Evolutionary conservation across 2,113 vertebrate species (phyloP).

Genomic region (Carettochelys insculpta): DNA sequence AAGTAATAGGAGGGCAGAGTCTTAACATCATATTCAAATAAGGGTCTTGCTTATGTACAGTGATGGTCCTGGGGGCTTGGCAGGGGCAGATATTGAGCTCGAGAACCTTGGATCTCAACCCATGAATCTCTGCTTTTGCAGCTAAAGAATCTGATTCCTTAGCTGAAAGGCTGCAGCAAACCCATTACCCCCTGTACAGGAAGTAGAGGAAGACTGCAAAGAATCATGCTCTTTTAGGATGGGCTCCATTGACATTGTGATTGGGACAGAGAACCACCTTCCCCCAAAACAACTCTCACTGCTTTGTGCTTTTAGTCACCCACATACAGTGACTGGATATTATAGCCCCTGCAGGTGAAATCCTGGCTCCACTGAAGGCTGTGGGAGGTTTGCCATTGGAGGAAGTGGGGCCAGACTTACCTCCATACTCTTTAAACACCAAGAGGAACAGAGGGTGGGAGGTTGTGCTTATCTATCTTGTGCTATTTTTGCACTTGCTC

Average conservation of each 20-base stretch:
- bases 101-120: not conserved
- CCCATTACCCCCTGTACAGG: not conserved
- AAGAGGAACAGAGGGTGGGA: not conserved
- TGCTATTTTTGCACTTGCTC: not conserved
- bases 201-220: not conserved
- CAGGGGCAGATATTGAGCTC: not conserved
- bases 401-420: not conserved
- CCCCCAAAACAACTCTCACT: not conserved
- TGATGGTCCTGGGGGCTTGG: not conserved
- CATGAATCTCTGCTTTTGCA: not conserved
- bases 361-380: not conserved
- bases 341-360: not conserved
- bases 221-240: not conserved
- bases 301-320: not conserved
- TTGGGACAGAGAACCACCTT: not conserved
- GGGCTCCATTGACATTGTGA: not conserved
- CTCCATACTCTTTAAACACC: not conserved
- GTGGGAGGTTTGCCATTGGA: not conserved
- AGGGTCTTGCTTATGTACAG: not conserved
- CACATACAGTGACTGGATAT: not conserved
- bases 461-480: not conserved
- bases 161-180: not conserved
- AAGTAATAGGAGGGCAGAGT: not conserved
- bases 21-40: not conserved
- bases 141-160: not conserved